A percentile compares a stretch with the other conserved stretches of the same genome.
phyloP scores from a whole-genome alignment of 2,797 vertebrate genomes.

The Sebastes umbrosus region DNA sequence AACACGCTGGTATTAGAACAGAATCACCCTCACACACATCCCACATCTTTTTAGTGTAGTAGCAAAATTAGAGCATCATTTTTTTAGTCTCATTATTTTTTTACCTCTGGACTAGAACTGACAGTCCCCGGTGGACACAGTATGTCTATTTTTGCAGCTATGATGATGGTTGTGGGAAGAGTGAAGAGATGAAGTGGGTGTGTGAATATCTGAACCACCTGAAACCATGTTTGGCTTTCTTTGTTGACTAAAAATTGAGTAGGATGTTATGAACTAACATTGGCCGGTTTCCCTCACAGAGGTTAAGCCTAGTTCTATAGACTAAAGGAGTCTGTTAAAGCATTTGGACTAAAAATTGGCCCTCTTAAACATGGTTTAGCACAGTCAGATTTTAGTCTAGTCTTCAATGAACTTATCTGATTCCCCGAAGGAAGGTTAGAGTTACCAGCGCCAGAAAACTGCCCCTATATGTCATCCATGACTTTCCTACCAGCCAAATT shows the following conservation, averaged over 20 bases:
- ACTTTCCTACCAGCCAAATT: background rate
- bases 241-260: background rate
- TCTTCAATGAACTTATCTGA: background rate
- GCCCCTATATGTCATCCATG: background rate
- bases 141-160: conserved; percentile 13
- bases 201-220: background rate
- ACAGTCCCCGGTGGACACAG: conserved; percentile 22
- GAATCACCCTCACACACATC: conserved; percentile 19
- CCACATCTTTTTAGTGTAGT: conserved; percentile 27
- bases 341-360: background rate
- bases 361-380: background rate
- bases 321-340: background rate
- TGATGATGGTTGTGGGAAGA: background rate
- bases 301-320: background rate
- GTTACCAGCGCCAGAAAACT: too few relatives aligned
- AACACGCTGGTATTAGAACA: background rate
- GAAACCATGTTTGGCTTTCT: background rate
- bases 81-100: conserved; percentile 56
- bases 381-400: background rate
- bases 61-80: conserved; percentile 39
- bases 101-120: conserved; percentile 42
- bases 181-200: background rate
- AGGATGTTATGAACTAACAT: background rate
- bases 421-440: background rate
- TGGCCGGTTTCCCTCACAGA: background rate